Conservation (phyloP, 2,888 invertebrate genomes). For the Zootermopsis nevadensis region DNA sequence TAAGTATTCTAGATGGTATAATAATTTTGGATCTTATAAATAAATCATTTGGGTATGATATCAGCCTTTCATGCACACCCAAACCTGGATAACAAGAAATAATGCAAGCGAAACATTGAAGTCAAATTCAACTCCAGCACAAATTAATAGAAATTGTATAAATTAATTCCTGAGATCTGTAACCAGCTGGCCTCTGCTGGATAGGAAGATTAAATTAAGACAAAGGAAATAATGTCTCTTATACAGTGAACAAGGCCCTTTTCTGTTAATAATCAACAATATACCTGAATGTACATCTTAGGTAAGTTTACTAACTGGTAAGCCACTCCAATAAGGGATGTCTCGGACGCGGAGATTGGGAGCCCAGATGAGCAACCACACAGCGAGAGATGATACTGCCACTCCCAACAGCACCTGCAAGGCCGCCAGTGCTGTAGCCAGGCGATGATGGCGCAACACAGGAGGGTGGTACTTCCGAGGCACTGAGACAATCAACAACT, state of each 20-base stretch:
- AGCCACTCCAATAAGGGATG: slow-evolving; percentile 75
- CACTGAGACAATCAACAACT: slow-evolving; percentile 60
- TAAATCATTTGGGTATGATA: too few relatives aligned
- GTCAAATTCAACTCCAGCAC: too few relatives aligned
- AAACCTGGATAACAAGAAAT: too few relatives aligned
- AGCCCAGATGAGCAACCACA: slow-evolving; percentile 71
- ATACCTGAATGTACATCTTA: background rate
- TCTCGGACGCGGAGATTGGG: slow-evolving; percentile 70
- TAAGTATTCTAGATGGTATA: too few relatives aligned
- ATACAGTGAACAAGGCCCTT: too few relatives aligned
- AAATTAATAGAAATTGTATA: too few relatives aligned
- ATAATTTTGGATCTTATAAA: too few relatives aligned
- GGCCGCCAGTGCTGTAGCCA: slow-evolving; percentile 65
- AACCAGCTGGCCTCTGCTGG: too few relatives aligned
- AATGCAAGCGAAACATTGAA: too few relatives aligned
- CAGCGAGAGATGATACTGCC: slow-evolving; percentile 67
- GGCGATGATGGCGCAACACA: slow-evolving; percentile 64
- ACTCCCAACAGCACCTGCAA: slow-evolving; percentile 68
- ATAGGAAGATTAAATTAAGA: too few relatives aligned
- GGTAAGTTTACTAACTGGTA: slow-evolving; percentile 65
- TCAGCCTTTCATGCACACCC: too few relatives aligned
- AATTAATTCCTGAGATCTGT: too few relatives aligned
- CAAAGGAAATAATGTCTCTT: background rate
- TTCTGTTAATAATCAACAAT: background rate
- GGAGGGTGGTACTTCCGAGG: slow-evolving; percentile 66